Percentiles rank a stretch among this genome's conserved stretches.
Evolutionary conservation across 1,140 invertebrate genomes (phyloP).

Genomic region (Hyles vespertilio): DNA sequence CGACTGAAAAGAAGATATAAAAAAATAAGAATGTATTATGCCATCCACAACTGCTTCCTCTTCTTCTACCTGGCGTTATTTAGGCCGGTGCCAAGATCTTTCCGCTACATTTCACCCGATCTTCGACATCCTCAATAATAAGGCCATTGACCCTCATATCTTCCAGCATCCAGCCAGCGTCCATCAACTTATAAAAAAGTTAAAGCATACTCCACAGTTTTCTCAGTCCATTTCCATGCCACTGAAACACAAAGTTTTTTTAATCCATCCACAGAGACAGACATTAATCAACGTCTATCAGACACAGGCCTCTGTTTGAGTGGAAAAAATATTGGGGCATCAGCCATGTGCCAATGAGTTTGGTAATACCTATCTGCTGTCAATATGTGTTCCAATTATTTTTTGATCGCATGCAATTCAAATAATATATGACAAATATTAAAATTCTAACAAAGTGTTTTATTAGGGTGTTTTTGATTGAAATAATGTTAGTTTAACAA

Average conservation of each 20-base stretch:
- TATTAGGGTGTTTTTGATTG: neutral
- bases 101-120: too few relatives aligned
- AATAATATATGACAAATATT: neutral
- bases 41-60: too few relatives aligned
- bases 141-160: too few relatives aligned
- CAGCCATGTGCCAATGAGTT: slow-evolving; percentile 7
- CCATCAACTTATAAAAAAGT: neutral
- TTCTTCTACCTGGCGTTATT: too few relatives aligned
- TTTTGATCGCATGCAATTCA: neutral
- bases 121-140: too few relatives aligned
- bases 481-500: too few relatives aligned
- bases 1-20: too few relatives aligned
- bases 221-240: slow-evolving; percentile 34
- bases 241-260: slow-evolving; percentile 69
- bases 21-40: too few relatives aligned
- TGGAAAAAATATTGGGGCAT: slow-evolving; percentile 31
- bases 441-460: neutral
- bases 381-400: neutral
- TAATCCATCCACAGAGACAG: slow-evolving; percentile 61
- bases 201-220: neutral
- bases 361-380: too few relatives aligned
- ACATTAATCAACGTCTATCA: slow-evolving; percentile 73
- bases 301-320: slow-evolving; percentile 31
- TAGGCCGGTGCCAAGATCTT: too few relatives aligned
- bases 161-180: neutral